Base-by-base conservation (phyloP, 2,113 vertebrate genomes). In the Marcusenius ussheri region DNA sequence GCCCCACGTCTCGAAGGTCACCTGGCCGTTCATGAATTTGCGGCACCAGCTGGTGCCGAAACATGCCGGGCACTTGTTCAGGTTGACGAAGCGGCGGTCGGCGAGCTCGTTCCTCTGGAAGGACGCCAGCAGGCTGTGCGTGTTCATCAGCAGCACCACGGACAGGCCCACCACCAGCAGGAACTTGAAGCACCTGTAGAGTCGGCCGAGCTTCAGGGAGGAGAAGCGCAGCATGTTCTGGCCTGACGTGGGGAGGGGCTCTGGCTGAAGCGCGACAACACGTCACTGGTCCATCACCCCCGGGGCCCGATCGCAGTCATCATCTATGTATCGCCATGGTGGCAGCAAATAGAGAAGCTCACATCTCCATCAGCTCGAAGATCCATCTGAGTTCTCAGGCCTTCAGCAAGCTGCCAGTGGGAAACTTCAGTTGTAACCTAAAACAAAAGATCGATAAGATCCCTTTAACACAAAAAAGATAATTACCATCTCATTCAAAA, bases 31-130 rank as follows among this genome's bases (percentile, higher is more conserved):
- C 95, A 99, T 98, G 94, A 99, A 99, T 95, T 98, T 99, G 93
- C 98, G 98, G 95, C 98, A 99, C 98, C 98, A 99, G 95, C 98
- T 99, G 93, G 98, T 99, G 91, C 98, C 98, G 90, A 99, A 99
- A 94, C 98, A 99, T 94, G 98, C 98, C 91, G 98, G 98, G 93
- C 97, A 97, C 95, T 98, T 97, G 95, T 96, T 97, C 94, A 97
- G 96, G 93, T 98, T 97, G 95, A 99, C 95, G 93, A 99, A 99
- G 92, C 98, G 98, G 90, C 98, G 96, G 96, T 99, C 98, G 7
- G 97, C 95, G 92, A 99, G 97, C 94, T 98, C 98, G 93, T 99
- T 99, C 95, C 98, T 98, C 96, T 99, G 98, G 95, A 99, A 98
- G 92, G 98, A 99, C 91, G 97, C 97, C 86, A 99, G 97, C 94